Evolutionary conservation across 1,140 invertebrate species (phyloP), one percentile per base, ranked within the genome.

Genomic region (Bombus haemorrhoidalis): DNA sequence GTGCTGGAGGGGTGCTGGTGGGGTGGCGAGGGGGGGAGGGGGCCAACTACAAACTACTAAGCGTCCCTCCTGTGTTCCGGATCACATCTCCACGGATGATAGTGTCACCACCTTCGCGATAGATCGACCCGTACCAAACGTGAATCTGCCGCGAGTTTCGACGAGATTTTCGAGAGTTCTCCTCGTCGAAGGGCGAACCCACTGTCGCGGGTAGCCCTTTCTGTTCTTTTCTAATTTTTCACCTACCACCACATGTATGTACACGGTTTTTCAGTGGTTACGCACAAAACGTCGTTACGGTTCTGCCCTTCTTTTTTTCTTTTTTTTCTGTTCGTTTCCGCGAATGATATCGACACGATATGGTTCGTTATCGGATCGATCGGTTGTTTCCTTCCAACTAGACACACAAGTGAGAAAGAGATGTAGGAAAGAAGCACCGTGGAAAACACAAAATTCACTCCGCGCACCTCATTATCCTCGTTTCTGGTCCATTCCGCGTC

Each of bases 21-120:
- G 83, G 81, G 79, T 69, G 71, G 41, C 41, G n/a, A 74, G 62
- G 77, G 59, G 59, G 89, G 86, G 87, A 80, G 78, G 88, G 91
- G 91, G 90, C 86, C 88, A 91, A 94, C 95, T 95, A 95, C 94
- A 95, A 95, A 95, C 94, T 95, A 95, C 94, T 92, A 87, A 92
- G 90, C 79, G 91, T 92, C 86, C 85, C 88, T 91, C 79, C 78
- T 91, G 84, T 91, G 87, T 93, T 92, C 90, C 91, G 93, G 94
- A 91, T 95, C 94, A 95, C 94, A 95, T 95, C 91, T 94, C 94
- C 93, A 92, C 86, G 91, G 90, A 88, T 94, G 81, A 83, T 89
- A 90, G 68, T 90, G 86, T 94, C 94, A 92, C 92, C 91, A 75
- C 78, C 91, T 87, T 91, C 90, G 86, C 86, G 87, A 41, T 89